These are phyloP conservation scores for Myrmecophaga tridactyla DNA, from an alignment of 2,113 vertebrate genomes.

Conservation along the genomic window DNA sequence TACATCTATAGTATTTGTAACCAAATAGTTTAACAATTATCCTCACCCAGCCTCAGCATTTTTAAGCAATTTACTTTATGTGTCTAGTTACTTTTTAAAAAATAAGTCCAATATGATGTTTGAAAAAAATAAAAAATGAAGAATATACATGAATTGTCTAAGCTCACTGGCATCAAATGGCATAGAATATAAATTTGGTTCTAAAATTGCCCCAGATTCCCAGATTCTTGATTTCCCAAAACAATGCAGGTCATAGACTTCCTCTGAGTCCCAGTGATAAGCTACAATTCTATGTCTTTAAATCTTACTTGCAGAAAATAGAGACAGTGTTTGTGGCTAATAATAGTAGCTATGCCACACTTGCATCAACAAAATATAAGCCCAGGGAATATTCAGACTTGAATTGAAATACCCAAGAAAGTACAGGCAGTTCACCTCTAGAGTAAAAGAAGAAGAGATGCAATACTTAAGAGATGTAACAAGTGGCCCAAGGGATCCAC, in stretches of 20 bases:
- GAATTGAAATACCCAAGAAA: neutral
- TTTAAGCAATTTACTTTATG: neutral
- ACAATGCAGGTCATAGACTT: conserved; percentile 59
- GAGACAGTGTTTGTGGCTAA: conserved; percentile 66
- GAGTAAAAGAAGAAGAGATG: conserved; percentile 41
- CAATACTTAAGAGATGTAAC: neutral
- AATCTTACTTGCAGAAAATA: conserved; percentile 62
- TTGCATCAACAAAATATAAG: conserved; percentile 70
- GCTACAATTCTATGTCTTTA: conserved; percentile 27
- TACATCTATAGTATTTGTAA: neutral
- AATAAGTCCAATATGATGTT: neutral
- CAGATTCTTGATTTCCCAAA: conserved; percentile 34
- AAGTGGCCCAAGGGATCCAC: conserved; percentile 13
- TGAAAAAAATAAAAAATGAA: neutral
- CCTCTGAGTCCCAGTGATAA: conserved; percentile 17
- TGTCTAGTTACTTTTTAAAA: neutral
- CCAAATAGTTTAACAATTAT: neutral
- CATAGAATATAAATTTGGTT: conserved; percentile 32
- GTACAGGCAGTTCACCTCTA: neutral
- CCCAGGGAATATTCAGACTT: conserved; percentile 58
- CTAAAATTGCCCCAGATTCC: conserved; percentile 11
- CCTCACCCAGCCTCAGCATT: neutral
- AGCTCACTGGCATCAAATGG: neutral
- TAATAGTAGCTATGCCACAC: conserved; percentile 44
- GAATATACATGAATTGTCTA: neutral